A percentile compares a stretch with the other conserved stretches of the same genome.
These are phyloP conservation scores for Pluvialis apricaria DNA, from an alignment of 2,113 vertebrate genomes.

Conservation along the genomic window DNA sequence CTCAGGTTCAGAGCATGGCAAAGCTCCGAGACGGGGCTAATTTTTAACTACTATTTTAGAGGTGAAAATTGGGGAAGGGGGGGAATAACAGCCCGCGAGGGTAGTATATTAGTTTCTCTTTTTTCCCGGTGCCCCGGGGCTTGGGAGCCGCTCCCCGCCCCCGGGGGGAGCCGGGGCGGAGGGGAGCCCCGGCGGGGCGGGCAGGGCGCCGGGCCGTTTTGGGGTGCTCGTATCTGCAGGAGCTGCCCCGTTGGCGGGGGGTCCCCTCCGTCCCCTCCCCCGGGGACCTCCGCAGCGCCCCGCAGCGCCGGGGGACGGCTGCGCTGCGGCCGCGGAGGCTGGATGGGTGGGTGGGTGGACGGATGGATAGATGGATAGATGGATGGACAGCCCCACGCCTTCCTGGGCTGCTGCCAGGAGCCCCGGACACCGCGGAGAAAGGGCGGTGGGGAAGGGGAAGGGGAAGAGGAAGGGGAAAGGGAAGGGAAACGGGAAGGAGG, in stretches of 20 bases:
- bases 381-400: slow-evolving; percentile 67
- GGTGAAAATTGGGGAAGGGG: too few relatives aligned
- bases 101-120: not conserved
- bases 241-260: not conserved
- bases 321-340: not conserved
- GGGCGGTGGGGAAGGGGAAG: not conserved
- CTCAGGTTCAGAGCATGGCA: not conserved
- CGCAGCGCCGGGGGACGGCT: not conserved
- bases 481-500: slow-evolving; percentile 46
- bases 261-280: too few relatives aligned
- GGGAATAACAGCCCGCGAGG: not conserved
- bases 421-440: slow-evolving; percentile 31
- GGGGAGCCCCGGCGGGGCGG: not conserved
- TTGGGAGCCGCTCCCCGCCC: not conserved
- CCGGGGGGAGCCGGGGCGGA: not conserved
- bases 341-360: not conserved
- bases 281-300: not conserved
- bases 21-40: not conserved
- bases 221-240: not conserved
- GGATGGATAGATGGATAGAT: not conserved
- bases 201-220: not conserved
- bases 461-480: not conserved
- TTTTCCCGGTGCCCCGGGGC: not conserved
- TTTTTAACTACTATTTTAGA: not conserved
- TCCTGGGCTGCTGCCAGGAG: slow-evolving; percentile 86